Base-by-base conservation (phyloP, 2,113 vertebrate species). In the Phalacrocorax carbo region DNA sequence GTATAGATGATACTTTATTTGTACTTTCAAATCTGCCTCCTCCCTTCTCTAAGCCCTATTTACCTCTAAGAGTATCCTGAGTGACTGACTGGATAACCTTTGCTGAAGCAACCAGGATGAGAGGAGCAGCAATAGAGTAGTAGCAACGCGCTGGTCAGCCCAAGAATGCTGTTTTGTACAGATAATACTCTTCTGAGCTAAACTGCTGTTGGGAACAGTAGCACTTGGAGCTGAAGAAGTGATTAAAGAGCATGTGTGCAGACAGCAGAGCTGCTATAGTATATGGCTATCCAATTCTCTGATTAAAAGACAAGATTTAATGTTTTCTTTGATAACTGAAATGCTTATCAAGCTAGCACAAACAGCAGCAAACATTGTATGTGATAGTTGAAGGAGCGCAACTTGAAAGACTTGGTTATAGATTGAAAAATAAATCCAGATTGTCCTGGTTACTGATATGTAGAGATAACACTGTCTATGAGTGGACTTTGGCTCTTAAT, bases 391-490 rank as follows among this genome's bases (percentile, higher is more conserved):
- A 88, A 78, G 61, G 89, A 85, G 58, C 65, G 66, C 52, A 73
- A 93, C 93, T 91, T 95, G 81, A 95, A 97, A 96, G 94, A 57
- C 58, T 85, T 90, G 48, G 79, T 91, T 96, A 82, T 77, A 85
- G 81, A 86, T 90, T 95, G 95, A 93, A 95, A 85, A 95, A 83
- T 93, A 91, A 96, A 93, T 79, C 71, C 66, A 78, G 86, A 91
- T 94, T 96, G 95, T 92, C 90, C 69, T 93, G 82, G 93, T 94
- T 95, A 89, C 84, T 91, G 94, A 85, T 93, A 87, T 0, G 32
- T 70, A 72, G 89, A 91, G 97, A 91, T 94, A 96, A 88, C 48
- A 10, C 46, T 85, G 70, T 44, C 81, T 91, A 2, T 77, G 78
- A 80, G 79, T 34, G 93, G 93, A 94, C 94, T 95, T 94, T 77